Evolutionary conservation across 2,888 invertebrate genomes (phyloP), one percentile per base, ranked within the genome.

Genomic region (Chymomyza fuscimana): DNA sequence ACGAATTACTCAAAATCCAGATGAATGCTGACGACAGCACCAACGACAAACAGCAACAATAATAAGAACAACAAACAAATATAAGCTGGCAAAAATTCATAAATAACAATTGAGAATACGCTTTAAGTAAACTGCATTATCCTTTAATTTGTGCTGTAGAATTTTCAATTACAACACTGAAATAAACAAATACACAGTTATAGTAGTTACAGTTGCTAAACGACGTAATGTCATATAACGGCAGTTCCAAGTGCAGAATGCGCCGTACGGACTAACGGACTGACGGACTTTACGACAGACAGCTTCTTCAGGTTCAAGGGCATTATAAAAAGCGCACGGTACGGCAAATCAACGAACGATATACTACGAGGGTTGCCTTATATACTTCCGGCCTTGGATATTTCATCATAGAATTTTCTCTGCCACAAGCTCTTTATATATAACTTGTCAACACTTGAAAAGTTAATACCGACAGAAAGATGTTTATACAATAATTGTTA

Each of bases 251-350:
- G 15, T 22, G 58, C 70, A 67, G 58, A 68, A 68, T 46, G 52
- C 36, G 77, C 22, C 58, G 15, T 10, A 58, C 19, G 52, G 4
- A 16, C 7, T 9, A 54, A 19, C 19, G 52, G 19, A 52, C 52
- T 3, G 19, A 19, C 52, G n/a, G 16, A 16, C 16, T 32, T 7
- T 5, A 9, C 29, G 58, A 22, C 29, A 25, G 15, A 9, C 7
- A 32, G 32, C 32, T 32, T 32, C 70, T 70, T 88, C 90, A 90
- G 89, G 90, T 90, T 90, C 90, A 90, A 90, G 90, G 89, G 88
- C 88, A 89, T 16, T 52, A 63, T 15, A 12, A 58, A 58, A 58
- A 58, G 54, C 54, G 4, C 6, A 51, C 32, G 32, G 32, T 9
- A 46, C 12, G 40, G 40, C 12, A 12, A 46, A 46, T 46, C 40